Conservation (phyloP, 2,113 vertebrate genomes). For the Rhinoderma darwinii region DNA sequence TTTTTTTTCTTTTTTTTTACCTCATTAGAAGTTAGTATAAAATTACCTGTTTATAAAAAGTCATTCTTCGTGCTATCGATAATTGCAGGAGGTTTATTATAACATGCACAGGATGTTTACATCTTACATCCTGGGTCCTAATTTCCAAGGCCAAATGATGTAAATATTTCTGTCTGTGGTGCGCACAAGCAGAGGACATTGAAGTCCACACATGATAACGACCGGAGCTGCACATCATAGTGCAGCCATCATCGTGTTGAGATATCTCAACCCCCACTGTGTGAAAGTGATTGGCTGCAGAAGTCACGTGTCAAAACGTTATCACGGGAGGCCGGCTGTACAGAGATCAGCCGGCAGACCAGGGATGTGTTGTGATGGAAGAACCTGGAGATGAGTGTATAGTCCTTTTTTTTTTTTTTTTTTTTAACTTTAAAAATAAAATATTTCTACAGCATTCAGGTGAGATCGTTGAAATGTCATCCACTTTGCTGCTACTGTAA, state of each 20-base stretch:
- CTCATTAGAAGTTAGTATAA: neutral
- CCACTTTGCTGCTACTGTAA: too few relatives aligned
- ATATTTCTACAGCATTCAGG: too few relatives aligned
- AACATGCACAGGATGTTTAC: conserved; percentile 33
- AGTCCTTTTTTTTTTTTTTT: too few relatives aligned
- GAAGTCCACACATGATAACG: neutral
- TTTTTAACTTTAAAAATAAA: too few relatives aligned
- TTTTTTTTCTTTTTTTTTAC: neutral
- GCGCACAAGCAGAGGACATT: neutral
- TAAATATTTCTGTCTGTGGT: conserved; percentile 21
- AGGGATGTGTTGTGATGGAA: too few relatives aligned
- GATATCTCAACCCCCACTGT: neutral
- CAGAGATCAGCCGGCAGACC: too few relatives aligned
- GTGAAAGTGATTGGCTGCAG: too few relatives aligned
- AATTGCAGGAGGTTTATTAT: neutral
- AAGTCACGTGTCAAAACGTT: too few relatives aligned
- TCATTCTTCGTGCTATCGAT: neutral
- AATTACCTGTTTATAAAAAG: conserved; percentile 2
- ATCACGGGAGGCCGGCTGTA: too few relatives aligned
- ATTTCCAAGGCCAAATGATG: neutral
- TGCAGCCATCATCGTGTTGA: neutral
- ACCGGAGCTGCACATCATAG: neutral
- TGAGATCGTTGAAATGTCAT: too few relatives aligned
- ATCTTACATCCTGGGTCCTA: neutral
- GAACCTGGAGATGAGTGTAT: too few relatives aligned